Percentiles rank a stretch among this genome's conserved stretches.
phyloP scores from a whole-genome alignment of 2,113 vertebrate species.

The Psittacara wagleri region DNA sequence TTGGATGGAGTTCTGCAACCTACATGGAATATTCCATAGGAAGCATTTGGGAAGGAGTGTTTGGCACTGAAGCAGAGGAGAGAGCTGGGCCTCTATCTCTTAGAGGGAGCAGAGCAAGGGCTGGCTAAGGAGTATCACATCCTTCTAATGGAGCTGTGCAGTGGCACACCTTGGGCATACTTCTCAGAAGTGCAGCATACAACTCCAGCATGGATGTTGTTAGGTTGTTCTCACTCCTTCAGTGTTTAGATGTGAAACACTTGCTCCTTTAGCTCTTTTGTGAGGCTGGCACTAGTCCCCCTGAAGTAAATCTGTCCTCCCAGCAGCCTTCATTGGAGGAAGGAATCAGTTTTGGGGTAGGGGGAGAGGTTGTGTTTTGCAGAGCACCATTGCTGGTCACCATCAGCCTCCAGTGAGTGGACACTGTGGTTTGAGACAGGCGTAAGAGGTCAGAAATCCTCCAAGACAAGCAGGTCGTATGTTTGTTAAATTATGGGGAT shows the following conservation, averaged over 20 bases:
- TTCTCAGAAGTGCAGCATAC: neutral
- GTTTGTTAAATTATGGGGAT: neutral
- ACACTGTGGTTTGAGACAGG: neutral
- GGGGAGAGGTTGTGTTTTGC: neutral
- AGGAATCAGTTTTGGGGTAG: neutral
- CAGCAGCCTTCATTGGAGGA: accelerated
- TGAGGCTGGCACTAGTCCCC: neutral
- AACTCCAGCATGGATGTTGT: accelerated
- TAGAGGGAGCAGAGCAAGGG: neutral
- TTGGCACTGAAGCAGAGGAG: neutral
- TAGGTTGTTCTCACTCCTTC: neutral
- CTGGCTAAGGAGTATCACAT: neutral
- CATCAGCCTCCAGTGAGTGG: neutral
- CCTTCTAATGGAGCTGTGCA: neutral
- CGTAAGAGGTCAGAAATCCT: neutral
- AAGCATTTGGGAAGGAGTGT: neutral
- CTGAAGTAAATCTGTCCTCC: neutral
- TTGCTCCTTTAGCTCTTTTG: neutral
- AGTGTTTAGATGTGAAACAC: neutral
- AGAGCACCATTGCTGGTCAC: neutral
- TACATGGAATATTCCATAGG: conserved; percentile 32
- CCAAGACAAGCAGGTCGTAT: neutral
- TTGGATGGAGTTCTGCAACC: conserved; percentile 13
- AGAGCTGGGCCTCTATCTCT: neutral
- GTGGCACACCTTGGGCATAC: neutral